Evolutionary conservation across 2,888 invertebrate species (phyloP).

Genomic region (Galeopsomyia nigrocyanea): DNA sequence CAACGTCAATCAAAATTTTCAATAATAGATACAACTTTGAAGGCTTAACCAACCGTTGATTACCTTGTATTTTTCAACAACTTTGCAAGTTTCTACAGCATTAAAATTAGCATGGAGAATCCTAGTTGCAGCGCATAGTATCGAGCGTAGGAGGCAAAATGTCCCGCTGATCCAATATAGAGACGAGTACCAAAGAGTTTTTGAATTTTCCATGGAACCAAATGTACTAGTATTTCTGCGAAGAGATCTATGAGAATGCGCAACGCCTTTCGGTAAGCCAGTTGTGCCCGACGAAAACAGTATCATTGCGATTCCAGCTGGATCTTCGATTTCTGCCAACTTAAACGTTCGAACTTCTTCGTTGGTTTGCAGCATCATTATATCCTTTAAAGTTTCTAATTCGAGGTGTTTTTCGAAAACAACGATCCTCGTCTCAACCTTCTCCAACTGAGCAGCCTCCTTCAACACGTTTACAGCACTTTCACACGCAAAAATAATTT

Average conservation of each 20-base stretch:
- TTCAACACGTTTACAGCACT: slow-evolving; percentile 25
- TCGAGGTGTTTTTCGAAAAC: slow-evolving; percentile 53
- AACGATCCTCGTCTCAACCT: slow-evolving; percentile 49
- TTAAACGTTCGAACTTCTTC: slow-evolving; percentile 52
- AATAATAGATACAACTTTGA: no score
- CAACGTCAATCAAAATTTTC: no score
- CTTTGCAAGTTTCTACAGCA: slow-evolving; percentile 52
- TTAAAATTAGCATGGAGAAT: slow-evolving; percentile 55
- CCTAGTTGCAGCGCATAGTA: slow-evolving; percentile 40
- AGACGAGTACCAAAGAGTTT: slow-evolving; percentile 53
- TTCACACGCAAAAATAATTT: slow-evolving; percentile 55
- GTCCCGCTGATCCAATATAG: slow-evolving; percentile 61
- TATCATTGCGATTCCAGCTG: slow-evolving; percentile 52
- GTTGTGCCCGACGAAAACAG: slow-evolving; percentile 64
- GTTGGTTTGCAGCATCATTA: slow-evolving; percentile 48
- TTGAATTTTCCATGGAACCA: background rate
- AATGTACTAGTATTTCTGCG: slow-evolving; percentile 37
- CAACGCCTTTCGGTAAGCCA: slow-evolving; percentile 59
- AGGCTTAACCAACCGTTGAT: background rate
- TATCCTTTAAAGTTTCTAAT: slow-evolving; percentile 48
- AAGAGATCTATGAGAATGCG: slow-evolving; percentile 54
- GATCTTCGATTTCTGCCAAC: slow-evolving; percentile 45
- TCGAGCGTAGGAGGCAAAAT: slow-evolving; percentile 47
- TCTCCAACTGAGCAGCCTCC: slow-evolving; percentile 51
- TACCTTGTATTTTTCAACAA: slow-evolving; percentile 62